Percentiles rank a stretch among this genome's conserved stretches.
Conservation (phyloP, 2,797 vertebrate species). For the Heteromormyrus szaboi region DNA sequence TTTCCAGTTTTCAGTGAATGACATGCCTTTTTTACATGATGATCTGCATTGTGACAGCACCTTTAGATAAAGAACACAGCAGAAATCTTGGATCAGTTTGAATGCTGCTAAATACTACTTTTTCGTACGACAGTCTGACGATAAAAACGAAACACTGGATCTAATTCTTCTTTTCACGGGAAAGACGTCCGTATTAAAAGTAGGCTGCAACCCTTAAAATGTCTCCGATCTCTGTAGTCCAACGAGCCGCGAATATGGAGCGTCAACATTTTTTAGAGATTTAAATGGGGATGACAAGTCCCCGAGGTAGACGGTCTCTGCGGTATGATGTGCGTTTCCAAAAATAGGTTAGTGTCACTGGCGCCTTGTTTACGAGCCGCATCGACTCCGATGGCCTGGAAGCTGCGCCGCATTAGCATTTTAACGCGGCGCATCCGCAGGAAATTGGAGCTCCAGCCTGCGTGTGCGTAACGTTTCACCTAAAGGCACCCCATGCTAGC, state of each 20-base stretch:
- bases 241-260: conserved; percentile 33
- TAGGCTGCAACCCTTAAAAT: conserved; percentile 20
- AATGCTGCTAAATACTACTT: conserved; percentile 27
- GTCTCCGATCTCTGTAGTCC: conserved; percentile 28
- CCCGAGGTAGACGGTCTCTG: conserved; percentile 52
- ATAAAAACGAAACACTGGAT: conserved; percentile 23
- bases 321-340: conserved; percentile 33
- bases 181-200: conserved; percentile 18
- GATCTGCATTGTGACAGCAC: background rate
- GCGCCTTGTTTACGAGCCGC: conserved; percentile 10
- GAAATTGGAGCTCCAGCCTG: background rate
- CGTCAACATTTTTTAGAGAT: conserved; percentile 32
- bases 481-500: conserved; percentile 1
- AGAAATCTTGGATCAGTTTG: conserved; percentile 18
- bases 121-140: conserved; percentile 26
- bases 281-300: conserved; percentile 53
- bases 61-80: conserved; percentile 15
- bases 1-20: background rate
- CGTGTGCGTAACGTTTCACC: background rate
- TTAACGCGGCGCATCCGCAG: background rate
- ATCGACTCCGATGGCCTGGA: background rate
- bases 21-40: background rate
- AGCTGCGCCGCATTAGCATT: background rate
- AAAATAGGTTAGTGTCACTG: conserved; percentile 7
- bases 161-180: background rate